Evolutionary conservation across 1,140 invertebrate genomes (phyloP).

Genomic region (Eurosta solidaginis): DNA sequence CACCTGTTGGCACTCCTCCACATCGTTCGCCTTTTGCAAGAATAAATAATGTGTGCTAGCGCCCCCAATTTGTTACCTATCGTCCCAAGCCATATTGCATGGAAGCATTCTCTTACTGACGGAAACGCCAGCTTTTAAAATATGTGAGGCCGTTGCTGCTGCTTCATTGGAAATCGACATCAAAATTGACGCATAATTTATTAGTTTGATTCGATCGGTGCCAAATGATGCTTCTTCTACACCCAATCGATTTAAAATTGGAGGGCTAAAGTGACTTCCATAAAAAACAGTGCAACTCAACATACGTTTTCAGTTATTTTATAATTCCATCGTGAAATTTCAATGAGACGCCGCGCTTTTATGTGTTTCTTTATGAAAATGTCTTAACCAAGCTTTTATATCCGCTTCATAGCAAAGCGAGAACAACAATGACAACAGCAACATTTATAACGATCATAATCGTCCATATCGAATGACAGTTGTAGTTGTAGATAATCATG

Average conservation of each 20-base stretch:
- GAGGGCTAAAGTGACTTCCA: neutral
- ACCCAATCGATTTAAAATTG: neutral
- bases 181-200: constrained; percentile 27
- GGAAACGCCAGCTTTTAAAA: neutral
- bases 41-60: neutral
- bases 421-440: neutral
- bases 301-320: neutral
- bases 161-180: neutral
- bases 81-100: neutral
- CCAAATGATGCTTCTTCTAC: neutral
- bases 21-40: neutral
- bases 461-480: neutral
- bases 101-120: neutral
- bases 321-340: constrained; percentile 1
- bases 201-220: neutral
- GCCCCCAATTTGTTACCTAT: neutral
- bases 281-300: no score
- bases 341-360: constrained; percentile 1
- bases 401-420: constrained; percentile 2
- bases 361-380: neutral
- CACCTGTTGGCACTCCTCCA: neutral
- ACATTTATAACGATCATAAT: neutral
- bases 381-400: neutral
- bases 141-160: neutral
- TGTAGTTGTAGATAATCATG: constrained; percentile 20